Base-by-base conservation (phyloP, 2,113 vertebrate genomes). In the Butastur rufipennis region DNA sequence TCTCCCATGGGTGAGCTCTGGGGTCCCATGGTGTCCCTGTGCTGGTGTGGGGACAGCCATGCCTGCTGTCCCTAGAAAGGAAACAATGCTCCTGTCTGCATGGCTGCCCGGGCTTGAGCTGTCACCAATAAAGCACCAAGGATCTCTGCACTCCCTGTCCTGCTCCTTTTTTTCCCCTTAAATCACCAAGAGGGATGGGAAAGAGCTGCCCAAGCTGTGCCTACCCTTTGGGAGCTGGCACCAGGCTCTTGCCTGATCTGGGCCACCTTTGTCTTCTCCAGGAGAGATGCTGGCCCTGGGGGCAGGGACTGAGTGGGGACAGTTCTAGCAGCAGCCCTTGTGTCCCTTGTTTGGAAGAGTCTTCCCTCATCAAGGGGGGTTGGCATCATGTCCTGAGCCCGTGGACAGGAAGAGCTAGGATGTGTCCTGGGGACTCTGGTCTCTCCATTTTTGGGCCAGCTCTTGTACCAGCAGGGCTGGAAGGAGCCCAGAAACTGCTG, bases 41-140 rank as follows among this genome's bases (percentile, higher is more conserved):
- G 40, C 48, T 78, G 78, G 45, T 55, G 77, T 55, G 52, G 58
- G 92, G 52, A 53, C 43, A 47, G 36, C 43, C 7, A 2, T 12
- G 4, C 11, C 21, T 29, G 42, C 26, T 50, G 63, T 67, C n/a
- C 71, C 77, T 43, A 65, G 58, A n/a, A 20, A 45, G 70, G 36
- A 21, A 22, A 19, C 31, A 2, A 7, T 26, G 26, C 20, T 90
- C 43, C 38, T 68, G 13, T 16, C 55, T 26, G 6, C 1, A 0
- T 36, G 67, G n/a, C 45, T 3, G 1, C 70, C 70, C 0, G 10
- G 13, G 42, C 23, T 59, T 2, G 21, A 29, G 40, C 55, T 66
- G 56, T 16, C 58, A 29, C 75, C 42, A 97, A 91, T 97, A 97
- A 96, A 97, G 70, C 47, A n/a, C 65, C 1, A 4, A 72, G 26